phyloP scores from a whole-genome alignment of 37 sponge, comb jelly and placozoan species.

The Beroe forskalii region DNA sequence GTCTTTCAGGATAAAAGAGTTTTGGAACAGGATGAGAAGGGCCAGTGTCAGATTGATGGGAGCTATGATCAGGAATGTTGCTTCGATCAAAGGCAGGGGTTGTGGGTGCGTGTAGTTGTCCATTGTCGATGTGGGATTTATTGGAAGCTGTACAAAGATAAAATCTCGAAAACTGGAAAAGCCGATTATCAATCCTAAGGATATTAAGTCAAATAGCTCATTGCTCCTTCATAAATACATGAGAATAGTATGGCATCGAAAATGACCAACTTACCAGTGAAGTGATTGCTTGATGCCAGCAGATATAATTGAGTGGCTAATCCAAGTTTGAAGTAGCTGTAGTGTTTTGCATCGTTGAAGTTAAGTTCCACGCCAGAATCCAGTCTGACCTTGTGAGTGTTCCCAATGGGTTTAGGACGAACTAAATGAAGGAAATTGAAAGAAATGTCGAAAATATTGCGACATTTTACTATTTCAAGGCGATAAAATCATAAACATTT shows the following conservation, averaged over 20 bases:
- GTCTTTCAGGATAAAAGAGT: neutral
- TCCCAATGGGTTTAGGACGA: neutral
- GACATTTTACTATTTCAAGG: no score
- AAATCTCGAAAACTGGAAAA: no score
- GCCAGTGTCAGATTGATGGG: neutral
- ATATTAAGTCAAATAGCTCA: no score
- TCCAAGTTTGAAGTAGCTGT: slow-evolving; percentile 60
- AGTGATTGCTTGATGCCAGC: slow-evolving; percentile 30
- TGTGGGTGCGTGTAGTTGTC: neutral
- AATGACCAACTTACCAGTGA: slow-evolving; percentile 49
- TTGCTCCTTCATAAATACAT: neutral
- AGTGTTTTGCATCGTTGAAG: slow-evolving; percentile 32
- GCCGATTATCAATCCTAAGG: no score
- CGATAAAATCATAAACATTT: neutral
- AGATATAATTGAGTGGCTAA: slow-evolving; percentile 20
- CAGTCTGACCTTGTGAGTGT: slow-evolving; percentile 23
- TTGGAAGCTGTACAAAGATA: no score
- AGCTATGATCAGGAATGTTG: neutral
- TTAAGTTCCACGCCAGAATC: neutral
- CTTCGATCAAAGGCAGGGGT: neutral
- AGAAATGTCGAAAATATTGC: no score
- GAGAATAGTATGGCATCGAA: no score
- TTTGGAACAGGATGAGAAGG: neutral
- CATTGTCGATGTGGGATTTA: no score
- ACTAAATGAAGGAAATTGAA: no score